phyloP scores from a whole-genome alignment of 2,888 invertebrate genomes.

The Xanthia icteritia region DNA sequence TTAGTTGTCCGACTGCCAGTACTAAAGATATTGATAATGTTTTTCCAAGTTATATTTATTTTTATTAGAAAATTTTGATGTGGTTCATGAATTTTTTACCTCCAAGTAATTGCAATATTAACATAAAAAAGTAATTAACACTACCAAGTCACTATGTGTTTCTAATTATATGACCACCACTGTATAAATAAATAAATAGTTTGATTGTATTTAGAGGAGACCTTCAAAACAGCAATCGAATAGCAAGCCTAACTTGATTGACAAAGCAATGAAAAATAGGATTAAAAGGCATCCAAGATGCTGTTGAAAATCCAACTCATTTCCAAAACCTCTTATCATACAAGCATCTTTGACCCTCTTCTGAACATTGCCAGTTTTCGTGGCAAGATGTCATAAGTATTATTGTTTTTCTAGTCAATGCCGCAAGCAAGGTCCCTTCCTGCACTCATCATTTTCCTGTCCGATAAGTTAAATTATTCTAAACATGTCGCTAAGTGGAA shows the following conservation, averaged over 20 bases:
- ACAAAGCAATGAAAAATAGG: background rate
- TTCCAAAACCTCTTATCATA: background rate
- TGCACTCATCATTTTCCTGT: slow-evolving; percentile 48
- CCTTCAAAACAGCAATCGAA: no score
- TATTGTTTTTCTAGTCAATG: slow-evolving; percentile 24
- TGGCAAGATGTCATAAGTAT: slow-evolving; percentile 1
- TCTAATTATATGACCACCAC: no score
- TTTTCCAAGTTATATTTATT: no score
- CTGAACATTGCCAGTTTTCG: background rate
- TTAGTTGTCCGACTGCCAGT: no score
- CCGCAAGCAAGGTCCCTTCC: slow-evolving; percentile 37
- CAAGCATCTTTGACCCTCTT: background rate
- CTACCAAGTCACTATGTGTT: no score
- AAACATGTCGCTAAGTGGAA: slow-evolving; percentile 9
- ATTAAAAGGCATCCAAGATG: background rate
- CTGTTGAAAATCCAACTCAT: background rate
- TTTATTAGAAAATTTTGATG: no score
- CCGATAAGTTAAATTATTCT: slow-evolving; percentile 32
- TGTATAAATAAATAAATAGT: no score
- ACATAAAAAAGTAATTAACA: no score
- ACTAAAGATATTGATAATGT: no score
- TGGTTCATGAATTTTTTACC: no score
- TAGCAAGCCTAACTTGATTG: background rate
- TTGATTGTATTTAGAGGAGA: background rate
- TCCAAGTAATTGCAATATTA: no score